Percentiles rank a stretch among this genome's conserved stretches.
Conservation (phyloP, 2,888 invertebrate genomes). For the Stenolophus ochropezus region DNA sequence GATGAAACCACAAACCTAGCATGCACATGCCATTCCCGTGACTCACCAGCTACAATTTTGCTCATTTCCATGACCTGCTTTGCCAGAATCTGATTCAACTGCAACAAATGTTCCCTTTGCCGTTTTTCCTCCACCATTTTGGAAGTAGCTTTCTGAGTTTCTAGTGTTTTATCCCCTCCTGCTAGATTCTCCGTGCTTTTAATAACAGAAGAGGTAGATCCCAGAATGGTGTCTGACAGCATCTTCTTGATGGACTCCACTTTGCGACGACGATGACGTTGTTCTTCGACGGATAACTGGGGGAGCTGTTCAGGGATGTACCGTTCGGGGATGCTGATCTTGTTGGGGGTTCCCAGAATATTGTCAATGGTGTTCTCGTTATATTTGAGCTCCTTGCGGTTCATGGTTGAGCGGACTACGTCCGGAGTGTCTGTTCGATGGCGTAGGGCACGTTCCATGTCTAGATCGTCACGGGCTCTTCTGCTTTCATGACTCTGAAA, state of each 20-base stretch:
- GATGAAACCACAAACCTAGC: slow-evolving; percentile 56
- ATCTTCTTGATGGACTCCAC: slow-evolving; percentile 94
- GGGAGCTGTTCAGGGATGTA: slow-evolving; percentile 94
- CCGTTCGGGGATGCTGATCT: slow-evolving; percentile 93
- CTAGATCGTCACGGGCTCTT: slow-evolving; percentile 87
- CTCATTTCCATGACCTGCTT: slow-evolving; percentile 96
- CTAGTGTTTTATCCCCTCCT: neutral
- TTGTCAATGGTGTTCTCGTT: slow-evolving; percentile 91
- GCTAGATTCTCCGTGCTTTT: neutral
- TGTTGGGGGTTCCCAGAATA: slow-evolving; percentile 89
- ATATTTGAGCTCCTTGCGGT: slow-evolving; percentile 79
- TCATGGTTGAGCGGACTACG: slow-evolving; percentile 88
- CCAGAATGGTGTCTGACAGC: slow-evolving; percentile 82
- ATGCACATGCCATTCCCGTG: slow-evolving; percentile 48
- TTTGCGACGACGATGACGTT: slow-evolving; percentile 87
- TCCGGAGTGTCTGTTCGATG: slow-evolving; percentile 87
- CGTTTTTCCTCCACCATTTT: slow-evolving; percentile 85
- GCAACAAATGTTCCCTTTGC: slow-evolving; percentile 91
- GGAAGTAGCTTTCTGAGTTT: slow-evolving; percentile 62
- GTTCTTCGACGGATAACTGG: slow-evolving; percentile 89
- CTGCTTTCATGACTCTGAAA: slow-evolving; percentile 74
- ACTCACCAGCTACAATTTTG: slow-evolving; percentile 95
- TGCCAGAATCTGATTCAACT: slow-evolving; percentile 93
- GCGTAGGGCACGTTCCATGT: slow-evolving; percentile 89
- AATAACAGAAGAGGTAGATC: slow-evolving; percentile 63